Evolutionary conservation across 2,113 vertebrate genomes (phyloP).

Genomic region (Corapipo altera): DNA sequence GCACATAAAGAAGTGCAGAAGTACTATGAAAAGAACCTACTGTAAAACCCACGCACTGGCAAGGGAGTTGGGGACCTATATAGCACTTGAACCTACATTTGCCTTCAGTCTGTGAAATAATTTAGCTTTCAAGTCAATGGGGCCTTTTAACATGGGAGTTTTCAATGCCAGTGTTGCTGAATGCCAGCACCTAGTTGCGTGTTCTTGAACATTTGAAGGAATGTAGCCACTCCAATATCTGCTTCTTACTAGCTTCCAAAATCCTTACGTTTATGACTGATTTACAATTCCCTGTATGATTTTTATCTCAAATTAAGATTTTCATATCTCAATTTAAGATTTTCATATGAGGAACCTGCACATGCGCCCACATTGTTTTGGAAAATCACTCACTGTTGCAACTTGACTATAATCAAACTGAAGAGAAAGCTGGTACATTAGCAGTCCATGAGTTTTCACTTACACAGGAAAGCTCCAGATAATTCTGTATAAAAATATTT

Average conservation of each 20-base stretch:
- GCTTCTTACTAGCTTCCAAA: background rate
- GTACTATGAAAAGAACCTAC: background rate
- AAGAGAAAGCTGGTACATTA: background rate
- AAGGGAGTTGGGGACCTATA: background rate
- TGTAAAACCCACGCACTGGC: background rate
- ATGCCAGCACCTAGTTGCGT: background rate
- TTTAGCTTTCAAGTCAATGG: background rate
- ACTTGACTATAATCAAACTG: background rate
- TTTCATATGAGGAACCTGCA: background rate
- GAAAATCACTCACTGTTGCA: background rate
- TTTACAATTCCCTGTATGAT: background rate
- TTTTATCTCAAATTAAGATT: background rate
- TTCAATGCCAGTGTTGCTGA: background rate
- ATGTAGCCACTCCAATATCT: background rate
- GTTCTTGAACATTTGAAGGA: background rate
- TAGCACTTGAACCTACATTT: background rate
- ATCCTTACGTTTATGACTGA: background rate
- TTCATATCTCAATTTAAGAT: background rate
- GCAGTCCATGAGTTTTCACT: background rate
- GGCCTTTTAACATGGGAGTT: background rate
- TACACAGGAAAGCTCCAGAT: background rate
- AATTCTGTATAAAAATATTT: background rate
- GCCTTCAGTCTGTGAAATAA: background rate
- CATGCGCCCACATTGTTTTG: background rate
- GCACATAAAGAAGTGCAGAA: background rate